A percentile compares a stretch with the other conserved stretches of the same genome.
phyloP scores from a whole-genome alignment of 2,113 vertebrate genomes.

The Petromus typicus region DNA sequence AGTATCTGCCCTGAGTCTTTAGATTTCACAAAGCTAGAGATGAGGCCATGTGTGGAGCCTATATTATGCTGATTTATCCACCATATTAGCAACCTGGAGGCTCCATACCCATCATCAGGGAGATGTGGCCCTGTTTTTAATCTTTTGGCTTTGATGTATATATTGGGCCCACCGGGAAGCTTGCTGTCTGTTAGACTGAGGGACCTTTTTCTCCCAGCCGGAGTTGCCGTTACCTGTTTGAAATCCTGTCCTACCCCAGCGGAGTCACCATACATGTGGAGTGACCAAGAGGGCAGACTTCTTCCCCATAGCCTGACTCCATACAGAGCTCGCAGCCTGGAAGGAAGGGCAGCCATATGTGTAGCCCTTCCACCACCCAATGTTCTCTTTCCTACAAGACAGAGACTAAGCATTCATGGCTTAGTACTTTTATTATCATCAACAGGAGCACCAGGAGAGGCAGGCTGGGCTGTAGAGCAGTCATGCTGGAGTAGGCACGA shows the following conservation, averaged over 20 bases:
- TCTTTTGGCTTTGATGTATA: background rate
- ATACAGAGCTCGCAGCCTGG: background rate
- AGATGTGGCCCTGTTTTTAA: background rate
- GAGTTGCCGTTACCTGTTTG: background rate
- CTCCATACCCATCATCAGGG: background rate
- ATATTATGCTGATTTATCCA: rapidly evolving
- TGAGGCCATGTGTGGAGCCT: background rate
- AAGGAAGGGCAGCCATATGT: background rate
- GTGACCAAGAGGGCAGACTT: background rate
- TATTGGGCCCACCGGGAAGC: background rate
- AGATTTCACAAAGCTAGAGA: background rate
- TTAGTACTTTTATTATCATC: background rate
- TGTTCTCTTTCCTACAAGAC: background rate
- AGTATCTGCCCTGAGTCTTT: background rate
- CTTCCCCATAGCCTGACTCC: background rate
- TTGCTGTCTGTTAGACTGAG: background rate
- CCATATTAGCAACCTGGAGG: background rate
- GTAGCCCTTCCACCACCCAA: background rate
- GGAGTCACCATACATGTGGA: rapidly evolving
- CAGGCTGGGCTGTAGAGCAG: background rate
- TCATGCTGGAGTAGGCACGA: background rate
- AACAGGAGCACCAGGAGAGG: background rate
- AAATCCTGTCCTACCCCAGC: background rate
- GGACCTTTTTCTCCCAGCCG: background rate
- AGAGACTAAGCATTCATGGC: background rate